Evolutionary conservation across 2,113 vertebrate genomes (phyloP).

Genomic region (Festucalex cinctus): DNA sequence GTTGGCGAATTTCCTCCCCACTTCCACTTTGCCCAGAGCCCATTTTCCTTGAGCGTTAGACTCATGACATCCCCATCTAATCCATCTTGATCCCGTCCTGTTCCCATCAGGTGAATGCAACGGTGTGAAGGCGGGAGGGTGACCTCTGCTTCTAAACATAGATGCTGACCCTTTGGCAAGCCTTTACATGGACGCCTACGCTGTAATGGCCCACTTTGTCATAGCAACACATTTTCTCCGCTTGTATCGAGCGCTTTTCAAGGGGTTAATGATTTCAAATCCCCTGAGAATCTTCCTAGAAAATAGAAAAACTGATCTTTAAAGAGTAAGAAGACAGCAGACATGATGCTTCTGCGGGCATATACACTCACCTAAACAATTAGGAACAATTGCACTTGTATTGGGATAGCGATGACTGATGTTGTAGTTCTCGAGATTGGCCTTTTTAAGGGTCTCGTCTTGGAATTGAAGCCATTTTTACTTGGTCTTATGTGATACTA

Average conservation of each 20-base stretch:
- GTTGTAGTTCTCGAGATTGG: too few relatives aligned
- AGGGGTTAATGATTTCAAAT: background rate
- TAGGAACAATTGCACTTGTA: too few relatives aligned
- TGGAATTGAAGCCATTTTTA: too few relatives aligned
- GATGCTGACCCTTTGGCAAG: conserved; percentile 10
- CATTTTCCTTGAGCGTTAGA: conserved; percentile 24
- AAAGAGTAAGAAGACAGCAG: background rate
- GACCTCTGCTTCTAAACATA: conserved; percentile 39
- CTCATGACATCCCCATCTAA: conserved; percentile 37
- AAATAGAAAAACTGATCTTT: background rate
- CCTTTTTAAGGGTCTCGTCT: too few relatives aligned
- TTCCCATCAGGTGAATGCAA: conserved; percentile 26
- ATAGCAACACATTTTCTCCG: background rate
- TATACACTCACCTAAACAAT: too few relatives aligned
- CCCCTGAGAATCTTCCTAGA: background rate
- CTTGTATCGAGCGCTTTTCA: background rate
- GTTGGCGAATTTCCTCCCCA: background rate
- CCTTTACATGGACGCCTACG: background rate
- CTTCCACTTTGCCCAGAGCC: conserved; percentile 13
- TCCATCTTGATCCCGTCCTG: conserved; percentile 41
- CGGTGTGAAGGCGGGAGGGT: conserved; percentile 6
- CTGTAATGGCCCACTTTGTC: background rate
- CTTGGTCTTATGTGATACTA: too few relatives aligned
- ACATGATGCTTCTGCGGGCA: too few relatives aligned
- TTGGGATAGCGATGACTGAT: too few relatives aligned